Base-by-base conservation (phyloP, 2,797 vertebrate genomes). In the Falco columbarius region DNA sequence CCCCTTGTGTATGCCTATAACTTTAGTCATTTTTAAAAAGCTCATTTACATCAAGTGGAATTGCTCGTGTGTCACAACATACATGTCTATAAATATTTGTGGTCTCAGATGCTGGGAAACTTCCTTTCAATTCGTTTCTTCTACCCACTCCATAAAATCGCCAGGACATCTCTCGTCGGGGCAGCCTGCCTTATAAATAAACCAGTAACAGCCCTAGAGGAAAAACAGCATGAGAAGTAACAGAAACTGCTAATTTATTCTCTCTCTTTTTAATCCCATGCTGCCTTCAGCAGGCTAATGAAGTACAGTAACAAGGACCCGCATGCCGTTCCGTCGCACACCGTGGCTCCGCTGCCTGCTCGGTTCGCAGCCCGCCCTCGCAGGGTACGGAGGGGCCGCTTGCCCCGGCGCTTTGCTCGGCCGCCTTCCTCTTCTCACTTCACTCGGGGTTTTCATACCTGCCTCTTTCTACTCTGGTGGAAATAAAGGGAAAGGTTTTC, bases 311-410 rank as follows among this genome's bases (percentile, higher is more conserved):
- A 12, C 3, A 10, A 26, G 46, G 59, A 32, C 16, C 17, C 24
- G 4, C 0, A 0, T 23, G 51, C 17, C 6, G 6, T 59, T 67
- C 15, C 56, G 4, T 44, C 4, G 20, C 54, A 14, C 22, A 8
- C 15, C 3, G 4, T 22, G 29, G 36, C 61, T 26, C 65, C 0
- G 3, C 58, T n/a, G 40, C 38, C 44, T 21, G 21, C 32, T 44
- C 0, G 1, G 30, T 51, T 22, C 24, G 38, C 56, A 12, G 12
- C 20, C 55, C 34, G 22, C 8, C 5, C 46, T n/a, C 18, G 13
- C 7, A 1, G 21, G n/a, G 12, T 24, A 8, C 2, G 12, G 36
- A 58, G 55, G 14, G 17, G 30, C 42, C 52, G 38, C 9, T 7
- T 29, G 3, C 23, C 26, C 51, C 7, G 6, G 1, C 4, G 5